Percentiles rank a stretch among this genome's conserved stretches.
These are phyloP conservation scores for Nasua narica DNA, from an alignment of 2,797 vertebrate genomes.

Conservation along the genomic window DNA sequence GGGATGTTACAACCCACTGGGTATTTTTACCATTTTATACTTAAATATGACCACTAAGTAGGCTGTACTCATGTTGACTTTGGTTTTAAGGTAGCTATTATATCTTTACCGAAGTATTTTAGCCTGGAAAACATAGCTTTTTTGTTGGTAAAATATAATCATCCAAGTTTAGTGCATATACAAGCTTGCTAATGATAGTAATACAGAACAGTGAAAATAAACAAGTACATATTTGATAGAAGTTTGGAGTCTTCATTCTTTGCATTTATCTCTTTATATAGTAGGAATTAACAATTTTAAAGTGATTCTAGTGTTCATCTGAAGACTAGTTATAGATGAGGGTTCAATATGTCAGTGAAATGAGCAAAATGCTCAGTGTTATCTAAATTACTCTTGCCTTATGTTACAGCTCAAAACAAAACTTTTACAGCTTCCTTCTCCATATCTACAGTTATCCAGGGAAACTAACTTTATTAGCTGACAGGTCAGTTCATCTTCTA, in stretches of 20 bases:
- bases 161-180: not conserved
- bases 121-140: not conserved
- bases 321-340: not conserved
- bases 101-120: not conserved
- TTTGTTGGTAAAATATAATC: constrained; percentile 28
- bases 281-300: not conserved
- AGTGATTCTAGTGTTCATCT: not conserved
- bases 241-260: not conserved
- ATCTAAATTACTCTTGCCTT: not conserved
- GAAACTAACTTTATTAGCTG: not conserved
- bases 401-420: not conserved
- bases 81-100: not conserved
- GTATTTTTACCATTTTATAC: not conserved
- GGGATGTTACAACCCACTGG: not conserved
- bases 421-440: not conserved
- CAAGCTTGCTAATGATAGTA: not conserved
- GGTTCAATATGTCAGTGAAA: not conserved
- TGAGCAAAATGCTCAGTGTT: not conserved
- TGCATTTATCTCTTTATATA: not conserved
- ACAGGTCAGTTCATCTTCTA: not conserved
- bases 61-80: not conserved
- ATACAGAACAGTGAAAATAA: not conserved
- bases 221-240: not conserved
- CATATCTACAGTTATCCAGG: not conserved
- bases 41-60: not conserved